phyloP scores from a whole-genome alignment of 2,797 vertebrate species.

The Scolopax rusticola region DNA sequence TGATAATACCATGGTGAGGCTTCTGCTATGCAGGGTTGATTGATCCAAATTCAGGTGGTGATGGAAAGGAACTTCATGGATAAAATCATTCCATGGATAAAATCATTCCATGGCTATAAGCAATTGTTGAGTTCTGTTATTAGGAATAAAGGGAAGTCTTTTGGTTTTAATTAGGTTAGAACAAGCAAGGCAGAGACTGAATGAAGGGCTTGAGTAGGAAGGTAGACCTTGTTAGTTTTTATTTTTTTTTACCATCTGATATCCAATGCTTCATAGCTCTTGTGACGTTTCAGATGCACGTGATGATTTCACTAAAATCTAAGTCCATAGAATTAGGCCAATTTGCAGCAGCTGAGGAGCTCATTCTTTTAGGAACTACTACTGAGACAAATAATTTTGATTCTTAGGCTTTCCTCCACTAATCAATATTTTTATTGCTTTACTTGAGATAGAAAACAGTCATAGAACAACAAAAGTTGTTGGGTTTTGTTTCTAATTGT shows the following conservation, averaged over 20 bases:
- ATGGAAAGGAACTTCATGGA: background rate
- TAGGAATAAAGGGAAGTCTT: background rate
- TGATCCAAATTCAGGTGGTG: slow-evolving; percentile 16
- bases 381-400: slow-evolving; percentile 61
- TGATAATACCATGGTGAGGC: background rate
- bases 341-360: slow-evolving; percentile 40
- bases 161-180: slow-evolving; percentile 18
- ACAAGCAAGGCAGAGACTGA: slow-evolving; percentile 21
- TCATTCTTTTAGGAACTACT: slow-evolving; percentile 47
- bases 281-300: slow-evolving; percentile 28
- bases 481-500: background rate
- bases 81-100: slow-evolving; percentile 8
- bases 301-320: background rate
- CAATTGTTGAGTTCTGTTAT: background rate
- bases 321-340: slow-evolving; percentile 14
- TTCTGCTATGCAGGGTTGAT: background rate
- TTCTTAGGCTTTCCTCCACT: slow-evolving; percentile 52
- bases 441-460: slow-evolving; percentile 42
- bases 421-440: slow-evolving; percentile 65
- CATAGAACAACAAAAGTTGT: slow-evolving; percentile 29
- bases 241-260: slow-evolving; percentile 55
- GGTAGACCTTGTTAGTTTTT: slow-evolving; percentile 41
- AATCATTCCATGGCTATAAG: background rate
- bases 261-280: slow-evolving; percentile 43
- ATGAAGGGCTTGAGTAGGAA: slow-evolving; percentile 21